A percentile compares a stretch with the other conserved stretches of the same genome.
Evolutionary conservation across 1,140 invertebrate genomes (phyloP).

Genomic region (Luehdorfia chinensis): DNA sequence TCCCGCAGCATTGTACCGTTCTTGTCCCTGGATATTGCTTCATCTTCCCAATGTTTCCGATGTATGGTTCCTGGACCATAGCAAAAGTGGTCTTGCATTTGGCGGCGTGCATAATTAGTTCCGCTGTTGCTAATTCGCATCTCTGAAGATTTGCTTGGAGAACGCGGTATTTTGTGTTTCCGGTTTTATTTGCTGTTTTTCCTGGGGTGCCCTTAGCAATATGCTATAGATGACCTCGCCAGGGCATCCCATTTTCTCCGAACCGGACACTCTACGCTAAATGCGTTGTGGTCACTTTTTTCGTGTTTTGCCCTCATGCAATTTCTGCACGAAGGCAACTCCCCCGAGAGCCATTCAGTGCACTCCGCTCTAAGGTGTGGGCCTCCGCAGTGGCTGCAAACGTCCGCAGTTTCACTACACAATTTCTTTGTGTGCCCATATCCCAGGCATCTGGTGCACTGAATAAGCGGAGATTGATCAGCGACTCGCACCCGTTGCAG

Average conservation of each 20-base stretch:
- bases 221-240: not conserved
- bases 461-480: slow-evolving; percentile 22
- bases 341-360: not conserved
- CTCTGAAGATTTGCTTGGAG: not conserved
- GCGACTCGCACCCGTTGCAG: slow-evolving; percentile 16
- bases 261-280: not conserved
- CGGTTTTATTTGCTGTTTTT: not conserved
- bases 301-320: not conserved
- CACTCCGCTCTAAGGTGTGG: not conserved
- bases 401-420: not conserved
- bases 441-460: slow-evolving; percentile 22
- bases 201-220: not conserved
- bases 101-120: not conserved
- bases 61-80: not conserved
- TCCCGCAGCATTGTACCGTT: not conserved
- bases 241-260: slow-evolving; percentile 1
- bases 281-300: not conserved
- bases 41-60: not conserved
- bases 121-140: not conserved
- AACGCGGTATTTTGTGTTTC: not conserved
- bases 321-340: not conserved
- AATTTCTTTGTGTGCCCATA: slow-evolving; percentile 13
- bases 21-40: slow-evolving; percentile 2
- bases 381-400: not conserved
- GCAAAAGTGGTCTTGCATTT: not conserved